phyloP scores from a whole-genome alignment of 2,888 invertebrate species.

The Lordiphosa fenestrarum region DNA sequence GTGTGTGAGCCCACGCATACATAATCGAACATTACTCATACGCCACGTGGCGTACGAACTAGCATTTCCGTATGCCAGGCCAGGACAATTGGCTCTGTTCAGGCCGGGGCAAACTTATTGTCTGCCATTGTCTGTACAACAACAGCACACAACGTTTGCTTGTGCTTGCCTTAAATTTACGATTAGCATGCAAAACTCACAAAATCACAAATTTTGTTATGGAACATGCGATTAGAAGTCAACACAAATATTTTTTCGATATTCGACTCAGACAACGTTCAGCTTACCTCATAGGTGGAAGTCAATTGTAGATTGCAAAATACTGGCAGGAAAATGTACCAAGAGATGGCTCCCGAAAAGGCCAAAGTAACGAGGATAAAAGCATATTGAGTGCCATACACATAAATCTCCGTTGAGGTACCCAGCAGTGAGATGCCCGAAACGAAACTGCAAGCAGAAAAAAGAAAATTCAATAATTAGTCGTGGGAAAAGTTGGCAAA shows the following conservation, averaged over 20 bases:
- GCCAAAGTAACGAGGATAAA: slow-evolving; percentile 81
- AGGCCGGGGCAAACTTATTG: slow-evolving; percentile 19
- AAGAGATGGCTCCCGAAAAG: slow-evolving; percentile 82
- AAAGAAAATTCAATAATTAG: slow-evolving; percentile 20
- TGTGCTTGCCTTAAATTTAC: too few relatives aligned
- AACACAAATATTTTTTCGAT: neutral
- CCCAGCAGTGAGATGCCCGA: slow-evolving; percentile 89
- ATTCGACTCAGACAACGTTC: slow-evolving; percentile 23
- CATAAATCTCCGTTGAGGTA: slow-evolving; percentile 88
- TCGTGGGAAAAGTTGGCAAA: slow-evolving; percentile 12
- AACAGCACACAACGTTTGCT: neutral
- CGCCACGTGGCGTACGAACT: slow-evolving; percentile 40
- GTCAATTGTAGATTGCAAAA: slow-evolving; percentile 86
- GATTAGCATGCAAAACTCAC: neutral
- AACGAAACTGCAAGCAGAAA: slow-evolving; percentile 82
- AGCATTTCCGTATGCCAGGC: slow-evolving; percentile 18
- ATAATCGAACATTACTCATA: slow-evolving; percentile 60
- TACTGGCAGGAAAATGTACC: slow-evolving; percentile 85
- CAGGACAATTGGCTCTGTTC: slow-evolving; percentile 24
- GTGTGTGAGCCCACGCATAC: slow-evolving; percentile 32
- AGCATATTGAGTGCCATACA: slow-evolving; percentile 88
- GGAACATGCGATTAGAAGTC: slow-evolving; percentile 23
- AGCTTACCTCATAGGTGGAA: slow-evolving; percentile 87
- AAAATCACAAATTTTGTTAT: slow-evolving; percentile 16
- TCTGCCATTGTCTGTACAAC: slow-evolving; percentile 21